Evolutionary conservation across 2,888 invertebrate species (phyloP).

Genomic region (Conchocele bisecta): DNA sequence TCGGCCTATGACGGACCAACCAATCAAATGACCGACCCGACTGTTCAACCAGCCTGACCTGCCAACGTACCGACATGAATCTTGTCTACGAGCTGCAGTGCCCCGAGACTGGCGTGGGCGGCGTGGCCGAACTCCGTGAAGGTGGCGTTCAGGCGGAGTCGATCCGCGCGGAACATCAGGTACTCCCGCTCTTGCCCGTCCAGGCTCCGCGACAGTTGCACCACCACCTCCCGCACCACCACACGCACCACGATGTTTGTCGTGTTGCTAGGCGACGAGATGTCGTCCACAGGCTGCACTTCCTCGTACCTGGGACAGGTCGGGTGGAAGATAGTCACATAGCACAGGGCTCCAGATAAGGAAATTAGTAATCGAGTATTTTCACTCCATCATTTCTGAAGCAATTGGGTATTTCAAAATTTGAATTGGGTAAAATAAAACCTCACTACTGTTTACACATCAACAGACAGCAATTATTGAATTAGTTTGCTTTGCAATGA

Average conservation of each 20-base stretch:
- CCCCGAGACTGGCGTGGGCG: constrained; percentile 88
- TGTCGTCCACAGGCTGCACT: constrained; percentile 92
- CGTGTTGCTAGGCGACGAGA: constrained; percentile 90
- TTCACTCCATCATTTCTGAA: no score
- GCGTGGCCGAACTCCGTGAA: constrained; percentile 91
- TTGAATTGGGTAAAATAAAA: no score
- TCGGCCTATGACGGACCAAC: no score
- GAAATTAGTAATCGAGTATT: no score
- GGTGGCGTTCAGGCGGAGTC: constrained; percentile 88
- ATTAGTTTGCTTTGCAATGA: no score
- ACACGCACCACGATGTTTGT: constrained; percentile 89
- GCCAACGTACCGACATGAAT: constrained; percentile 85
- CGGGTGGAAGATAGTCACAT: no score
- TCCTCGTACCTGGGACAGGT: constrained; percentile 88
- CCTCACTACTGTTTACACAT: no score
- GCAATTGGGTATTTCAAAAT: no score
- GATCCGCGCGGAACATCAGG: constrained; percentile 88
- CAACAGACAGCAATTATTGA: no score
- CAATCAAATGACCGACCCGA: no score
- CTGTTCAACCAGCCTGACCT: no score
- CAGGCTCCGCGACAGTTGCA: constrained; percentile 87
- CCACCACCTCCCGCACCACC: constrained; percentile 87
- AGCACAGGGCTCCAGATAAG: no score
- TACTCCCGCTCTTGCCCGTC: constrained; percentile 89
- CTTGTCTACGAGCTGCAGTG: constrained; percentile 89